These are phyloP conservation scores for Micromussa lordhowensis DNA, from an alignment of 92 coral and sea anemone species.

Conservation along the genomic window DNA sequence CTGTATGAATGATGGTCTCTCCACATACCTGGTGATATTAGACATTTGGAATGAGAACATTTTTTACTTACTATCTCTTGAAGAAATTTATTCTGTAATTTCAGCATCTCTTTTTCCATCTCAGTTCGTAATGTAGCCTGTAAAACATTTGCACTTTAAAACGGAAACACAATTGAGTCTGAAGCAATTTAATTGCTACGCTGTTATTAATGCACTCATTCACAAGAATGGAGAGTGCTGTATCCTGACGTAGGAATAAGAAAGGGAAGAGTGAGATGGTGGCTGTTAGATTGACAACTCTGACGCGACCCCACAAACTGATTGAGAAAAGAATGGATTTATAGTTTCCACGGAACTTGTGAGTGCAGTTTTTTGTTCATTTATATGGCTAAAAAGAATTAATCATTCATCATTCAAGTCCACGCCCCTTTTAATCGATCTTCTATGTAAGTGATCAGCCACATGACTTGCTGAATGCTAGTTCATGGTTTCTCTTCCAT, in stretches of 20 bases:
- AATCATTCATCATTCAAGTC: too few relatives aligned
- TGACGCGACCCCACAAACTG: too few relatives aligned
- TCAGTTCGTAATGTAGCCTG: slow-evolving; percentile 36
- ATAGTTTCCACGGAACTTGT: too few relatives aligned
- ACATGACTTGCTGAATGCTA: not conserved
- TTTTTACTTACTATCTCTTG: slow-evolving; percentile 35
- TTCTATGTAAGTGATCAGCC: not conserved
- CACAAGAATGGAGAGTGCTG: not conserved
- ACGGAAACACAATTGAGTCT: not conserved
- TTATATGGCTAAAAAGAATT: too few relatives aligned
- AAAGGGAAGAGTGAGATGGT: not conserved
- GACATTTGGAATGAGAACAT: not conserved
- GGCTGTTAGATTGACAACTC: too few relatives aligned
- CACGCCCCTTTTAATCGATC: not conserved
- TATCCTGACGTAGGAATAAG: not conserved
- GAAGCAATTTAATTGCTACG: too few relatives aligned
- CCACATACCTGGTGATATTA: not conserved
- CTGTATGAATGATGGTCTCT: not conserved
- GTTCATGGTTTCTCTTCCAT: not conserved
- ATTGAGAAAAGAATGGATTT: too few relatives aligned
- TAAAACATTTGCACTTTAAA: not conserved
- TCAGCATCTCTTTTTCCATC: slow-evolving; percentile 41
- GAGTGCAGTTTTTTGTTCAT: too few relatives aligned
- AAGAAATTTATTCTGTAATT: slow-evolving; percentile 38
- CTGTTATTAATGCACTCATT: not conserved